Conservation (phyloP, 2,113 vertebrate genomes). For the Neolamprologus sp. region DNA sequence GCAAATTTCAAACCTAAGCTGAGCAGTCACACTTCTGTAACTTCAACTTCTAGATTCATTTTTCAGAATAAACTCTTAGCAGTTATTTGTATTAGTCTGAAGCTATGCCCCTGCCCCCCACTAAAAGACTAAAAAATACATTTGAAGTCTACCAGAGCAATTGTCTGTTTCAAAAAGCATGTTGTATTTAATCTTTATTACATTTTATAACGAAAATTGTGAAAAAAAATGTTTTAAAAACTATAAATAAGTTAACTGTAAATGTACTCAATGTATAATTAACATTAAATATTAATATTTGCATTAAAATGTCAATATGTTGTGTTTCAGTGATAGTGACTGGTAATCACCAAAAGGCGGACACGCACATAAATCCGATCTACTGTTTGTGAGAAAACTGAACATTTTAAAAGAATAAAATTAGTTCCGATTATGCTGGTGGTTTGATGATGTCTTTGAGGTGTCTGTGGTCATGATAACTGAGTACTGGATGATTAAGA, state of each 20-base stretch:
- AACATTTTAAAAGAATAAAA: no score
- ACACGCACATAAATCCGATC: no score
- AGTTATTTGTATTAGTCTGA: background rate
- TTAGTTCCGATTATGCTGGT: no score
- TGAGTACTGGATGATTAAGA: background rate
- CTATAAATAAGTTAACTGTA: background rate
- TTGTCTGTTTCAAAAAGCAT: background rate
- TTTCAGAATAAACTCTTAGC: background rate
- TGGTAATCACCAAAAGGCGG: background rate
- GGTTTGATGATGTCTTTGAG: background rate
- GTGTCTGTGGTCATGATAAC: background rate
- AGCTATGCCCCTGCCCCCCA: background rate
- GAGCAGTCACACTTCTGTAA: background rate
- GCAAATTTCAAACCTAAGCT: background rate
- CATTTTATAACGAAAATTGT: background rate
- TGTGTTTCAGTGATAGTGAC: background rate
- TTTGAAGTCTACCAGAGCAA: background rate
- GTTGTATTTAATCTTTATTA: background rate
- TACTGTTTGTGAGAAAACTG: no score
- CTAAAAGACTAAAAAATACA: background rate
- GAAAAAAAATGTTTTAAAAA: background rate
- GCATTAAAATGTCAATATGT: background rate
- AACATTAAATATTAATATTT: background rate
- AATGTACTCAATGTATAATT: background rate
- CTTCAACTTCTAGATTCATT: background rate